Conservation (phyloP, 1,140 invertebrate species). For the Euura lappo region DNA sequence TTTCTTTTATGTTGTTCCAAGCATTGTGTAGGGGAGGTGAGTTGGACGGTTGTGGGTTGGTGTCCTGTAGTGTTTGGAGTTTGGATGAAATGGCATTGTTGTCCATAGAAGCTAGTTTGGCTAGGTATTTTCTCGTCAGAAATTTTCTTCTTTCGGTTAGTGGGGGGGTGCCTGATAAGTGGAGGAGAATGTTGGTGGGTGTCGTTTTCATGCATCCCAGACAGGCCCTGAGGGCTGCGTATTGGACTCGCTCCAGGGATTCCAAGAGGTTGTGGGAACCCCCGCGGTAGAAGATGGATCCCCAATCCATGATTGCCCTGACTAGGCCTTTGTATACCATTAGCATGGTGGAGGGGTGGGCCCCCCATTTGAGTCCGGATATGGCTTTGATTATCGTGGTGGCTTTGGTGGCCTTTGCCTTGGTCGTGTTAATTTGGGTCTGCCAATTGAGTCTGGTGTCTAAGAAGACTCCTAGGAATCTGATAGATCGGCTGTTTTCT, state of each 20-base stretch:
- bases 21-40: background rate
- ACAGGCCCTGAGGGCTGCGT: slow-evolving; percentile 4
- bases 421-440: slow-evolving; percentile 17
- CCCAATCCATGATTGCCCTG: slow-evolving; percentile 27
- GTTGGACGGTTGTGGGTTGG: background rate
- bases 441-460: slow-evolving; percentile 9
- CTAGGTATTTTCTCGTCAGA: too few relatives aligned
- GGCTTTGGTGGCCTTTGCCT: slow-evolving; percentile 13
- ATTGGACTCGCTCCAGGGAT: background rate
- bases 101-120: background rate
- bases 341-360: slow-evolving; percentile 18
- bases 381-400: slow-evolving; percentile 20
- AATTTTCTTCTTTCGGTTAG: background rate
- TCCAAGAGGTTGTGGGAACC: background rate
- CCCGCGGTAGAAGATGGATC: background rate
- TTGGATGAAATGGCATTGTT: background rate
- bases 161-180: background rate
- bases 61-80: background rate
- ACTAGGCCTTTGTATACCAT: slow-evolving; percentile 29
- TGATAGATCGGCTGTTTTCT: background rate
- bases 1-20: background rate
- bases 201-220: slow-evolving; percentile 11
- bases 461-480: background rate
- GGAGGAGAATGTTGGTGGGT: background rate
- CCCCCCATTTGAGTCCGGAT: slow-evolving; percentile 20